These are phyloP conservation scores for Lordiphosa collinella DNA, from an alignment of 1,140 invertebrate species.

Conservation along the genomic window DNA sequence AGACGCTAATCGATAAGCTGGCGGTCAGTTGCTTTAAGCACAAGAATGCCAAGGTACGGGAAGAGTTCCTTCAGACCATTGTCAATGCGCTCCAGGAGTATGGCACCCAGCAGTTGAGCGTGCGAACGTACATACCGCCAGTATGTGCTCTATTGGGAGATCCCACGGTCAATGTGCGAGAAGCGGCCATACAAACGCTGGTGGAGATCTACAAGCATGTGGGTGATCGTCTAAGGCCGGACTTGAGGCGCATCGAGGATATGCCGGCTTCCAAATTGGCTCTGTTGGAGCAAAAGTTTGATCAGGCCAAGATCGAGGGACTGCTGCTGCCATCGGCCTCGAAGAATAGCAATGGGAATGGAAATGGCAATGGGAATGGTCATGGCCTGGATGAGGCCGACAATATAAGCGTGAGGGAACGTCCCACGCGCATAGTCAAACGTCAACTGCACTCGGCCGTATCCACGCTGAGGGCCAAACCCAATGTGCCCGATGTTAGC, in stretches of 20 bases:
- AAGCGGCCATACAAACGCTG: slow-evolving; percentile 91
- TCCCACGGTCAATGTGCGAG: slow-evolving; percentile 92
- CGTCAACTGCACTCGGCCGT: slow-evolving; percentile 52
- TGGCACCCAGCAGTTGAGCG: slow-evolving; percentile 88
- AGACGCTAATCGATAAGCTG: slow-evolving; percentile 89
- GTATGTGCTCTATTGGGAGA: slow-evolving; percentile 93
- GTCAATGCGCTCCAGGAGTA: slow-evolving; percentile 92
- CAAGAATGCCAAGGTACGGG: slow-evolving; percentile 92
- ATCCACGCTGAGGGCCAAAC: slow-evolving; percentile 34
- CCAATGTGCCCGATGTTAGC: slow-evolving; percentile 27
- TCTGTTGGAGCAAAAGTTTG: slow-evolving; percentile 90
- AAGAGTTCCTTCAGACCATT: slow-evolving; percentile 89
- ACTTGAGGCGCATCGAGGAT: slow-evolving; percentile 91
- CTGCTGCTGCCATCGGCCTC: slow-evolving; percentile 87
- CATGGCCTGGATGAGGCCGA: slow-evolving; percentile 64
- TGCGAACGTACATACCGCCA: slow-evolving; percentile 90
- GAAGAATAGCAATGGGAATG: slow-evolving; percentile 44
- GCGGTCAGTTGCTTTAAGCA: slow-evolving; percentile 87
- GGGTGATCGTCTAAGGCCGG: slow-evolving; percentile 91
- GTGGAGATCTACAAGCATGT: slow-evolving; percentile 96
- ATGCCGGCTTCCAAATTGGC: slow-evolving; percentile 91
- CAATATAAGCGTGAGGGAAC: slow-evolving; percentile 48
- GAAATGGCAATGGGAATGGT: slow-evolving; percentile 44
- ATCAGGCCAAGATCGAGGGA: slow-evolving; percentile 90
- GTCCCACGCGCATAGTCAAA: slow-evolving; percentile 73